These are phyloP conservation scores for Chrysaora quinquecirrha DNA, from an alignment of 30 jellyfish, hydroid and myxozoan species.

Conservation along the genomic window DNA sequence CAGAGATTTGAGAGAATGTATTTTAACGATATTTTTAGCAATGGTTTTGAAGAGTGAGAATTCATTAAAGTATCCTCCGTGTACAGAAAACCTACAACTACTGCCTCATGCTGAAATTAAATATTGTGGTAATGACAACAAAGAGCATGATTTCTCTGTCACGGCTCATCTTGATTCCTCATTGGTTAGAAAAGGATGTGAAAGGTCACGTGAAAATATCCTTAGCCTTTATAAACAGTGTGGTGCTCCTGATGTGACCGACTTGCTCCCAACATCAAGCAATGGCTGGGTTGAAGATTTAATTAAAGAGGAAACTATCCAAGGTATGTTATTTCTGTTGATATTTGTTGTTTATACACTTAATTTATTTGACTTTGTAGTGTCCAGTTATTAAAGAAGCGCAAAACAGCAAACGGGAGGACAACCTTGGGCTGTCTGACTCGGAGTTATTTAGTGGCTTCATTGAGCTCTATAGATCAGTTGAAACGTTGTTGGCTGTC, in stretches of 20 bases:
- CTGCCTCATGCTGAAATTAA: constrained; percentile 31
- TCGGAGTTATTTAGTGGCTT: too few relatives aligned
- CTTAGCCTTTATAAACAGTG: constrained; percentile 51
- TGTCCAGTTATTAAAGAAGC: too few relatives aligned
- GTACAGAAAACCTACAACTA: constrained; percentile 46
- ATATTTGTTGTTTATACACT: too few relatives aligned
- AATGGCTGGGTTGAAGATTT: constrained; percentile 59
- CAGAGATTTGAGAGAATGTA: too few relatives aligned
- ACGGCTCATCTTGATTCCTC: constrained; percentile 68
- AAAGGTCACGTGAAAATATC: constrained; percentile 48
- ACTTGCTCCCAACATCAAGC: constrained; percentile 57
- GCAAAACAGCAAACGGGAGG: too few relatives aligned
- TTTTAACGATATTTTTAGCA: too few relatives aligned
- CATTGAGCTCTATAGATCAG: too few relatives aligned
- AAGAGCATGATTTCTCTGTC: constrained; percentile 52
- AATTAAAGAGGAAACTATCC: constrained; percentile 54
- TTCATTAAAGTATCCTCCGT: constrained; percentile 45
- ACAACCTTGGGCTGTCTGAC: too few relatives aligned
- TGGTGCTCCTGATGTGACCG: constrained; percentile 50
- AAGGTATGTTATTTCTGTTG: constrained; percentile 47
- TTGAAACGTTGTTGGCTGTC: too few relatives aligned
- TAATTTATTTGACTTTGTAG: too few relatives aligned
- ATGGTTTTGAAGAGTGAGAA: constrained; percentile 9
- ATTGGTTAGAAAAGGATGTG: constrained; percentile 73
- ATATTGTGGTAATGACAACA: constrained; percentile 53